A percentile compares a stretch with the other conserved stretches of the same genome.
phyloP scores from a whole-genome alignment of 1,140 invertebrate species.

The Ostrea edulis region DNA sequence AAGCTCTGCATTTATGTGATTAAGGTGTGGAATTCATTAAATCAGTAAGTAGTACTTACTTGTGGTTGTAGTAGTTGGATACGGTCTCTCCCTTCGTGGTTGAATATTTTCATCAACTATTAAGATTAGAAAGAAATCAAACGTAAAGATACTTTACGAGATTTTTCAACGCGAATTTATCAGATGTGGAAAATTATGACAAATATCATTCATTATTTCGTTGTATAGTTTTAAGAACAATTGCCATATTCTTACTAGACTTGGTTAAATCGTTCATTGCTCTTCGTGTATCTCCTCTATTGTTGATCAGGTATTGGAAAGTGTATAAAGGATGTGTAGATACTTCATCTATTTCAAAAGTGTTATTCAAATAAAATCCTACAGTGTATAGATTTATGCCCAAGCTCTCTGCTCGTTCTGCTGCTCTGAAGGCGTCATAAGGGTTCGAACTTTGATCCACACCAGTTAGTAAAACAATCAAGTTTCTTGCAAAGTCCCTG shows the following conservation, averaged over 20 bases:
- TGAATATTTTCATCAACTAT: not conserved
- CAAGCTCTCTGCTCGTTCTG: conserved; percentile 56
- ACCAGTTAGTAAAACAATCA: conserved; percentile 67
- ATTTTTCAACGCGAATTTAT: not conserved
- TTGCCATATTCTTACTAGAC: not conserved
- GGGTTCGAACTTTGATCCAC: conserved; percentile 59
- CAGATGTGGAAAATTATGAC: not conserved
- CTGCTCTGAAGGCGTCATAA: conserved; percentile 51
- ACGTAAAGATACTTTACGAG: not conserved
- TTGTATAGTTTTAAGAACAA: not conserved
- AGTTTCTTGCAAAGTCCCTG: conserved; percentile 64
- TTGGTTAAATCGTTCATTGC: not conserved
- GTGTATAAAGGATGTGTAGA: conserved; percentile 61
- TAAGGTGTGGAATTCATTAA: too few species aligned
- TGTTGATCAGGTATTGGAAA: conserved; percentile 53
- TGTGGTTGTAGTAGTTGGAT: conserved; percentile 11
- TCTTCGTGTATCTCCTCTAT: conserved; percentile 5
- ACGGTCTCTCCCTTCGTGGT: not conserved
- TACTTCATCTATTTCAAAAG: conserved; percentile 61
- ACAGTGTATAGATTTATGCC: conserved; percentile 63
- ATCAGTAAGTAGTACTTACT: not conserved
- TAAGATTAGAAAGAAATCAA: not conserved
- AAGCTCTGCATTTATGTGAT: too few species aligned
- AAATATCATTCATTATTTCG: not conserved
- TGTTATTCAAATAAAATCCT: conserved; percentile 63